phyloP scores from a whole-genome alignment of 2,888 invertebrate genomes.

The Nysson spinosus region DNA sequence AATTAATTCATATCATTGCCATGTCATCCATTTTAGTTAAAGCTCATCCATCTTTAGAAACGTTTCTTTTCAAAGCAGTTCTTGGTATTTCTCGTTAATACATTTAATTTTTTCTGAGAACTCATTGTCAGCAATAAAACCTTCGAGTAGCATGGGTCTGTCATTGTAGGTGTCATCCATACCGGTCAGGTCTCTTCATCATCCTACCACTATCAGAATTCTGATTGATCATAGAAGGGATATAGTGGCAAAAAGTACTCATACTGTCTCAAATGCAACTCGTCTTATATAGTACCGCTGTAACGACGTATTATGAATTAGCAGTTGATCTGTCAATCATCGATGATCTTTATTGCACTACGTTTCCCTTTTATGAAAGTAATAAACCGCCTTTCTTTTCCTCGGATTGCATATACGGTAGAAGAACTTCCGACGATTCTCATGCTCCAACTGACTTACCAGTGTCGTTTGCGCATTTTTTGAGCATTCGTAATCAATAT shows the following conservation, averaged over 20 bases:
- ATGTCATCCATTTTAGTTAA: no score
- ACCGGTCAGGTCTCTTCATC: constrained; percentile 22
- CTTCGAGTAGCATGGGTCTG: constrained; percentile 2
- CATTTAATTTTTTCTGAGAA: not conserved
- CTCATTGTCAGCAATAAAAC: constrained; percentile 9
- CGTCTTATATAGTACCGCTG: constrained; percentile 4
- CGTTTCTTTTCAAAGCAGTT: not conserved
- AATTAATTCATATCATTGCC: no score
- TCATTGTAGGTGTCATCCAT: constrained; percentile 29
- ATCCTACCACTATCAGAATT: constrained; percentile 42
- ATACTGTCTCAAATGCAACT: constrained; percentile 15
- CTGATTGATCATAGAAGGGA: constrained; percentile 13
- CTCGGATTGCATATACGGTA: not conserved
- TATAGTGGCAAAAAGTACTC: constrained; percentile 11
- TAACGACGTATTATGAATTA: constrained; percentile 31
- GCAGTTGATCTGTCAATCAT: constrained; percentile 29
- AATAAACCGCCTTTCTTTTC: constrained; percentile 16
- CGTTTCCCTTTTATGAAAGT: constrained; percentile 15
- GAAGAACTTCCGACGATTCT: not conserved
- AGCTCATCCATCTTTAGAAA: no score
- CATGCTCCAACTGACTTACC: constrained; percentile 20
- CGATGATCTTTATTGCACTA: not conserved
- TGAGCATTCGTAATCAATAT: constrained; percentile 28
- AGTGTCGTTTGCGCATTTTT: constrained; percentile 11
- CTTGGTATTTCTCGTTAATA: not conserved